Percentiles rank a stretch among this genome's conserved stretches.
Conservation (phyloP, 2,797 vertebrate species). For the Fistularia tabacaria region DNA sequence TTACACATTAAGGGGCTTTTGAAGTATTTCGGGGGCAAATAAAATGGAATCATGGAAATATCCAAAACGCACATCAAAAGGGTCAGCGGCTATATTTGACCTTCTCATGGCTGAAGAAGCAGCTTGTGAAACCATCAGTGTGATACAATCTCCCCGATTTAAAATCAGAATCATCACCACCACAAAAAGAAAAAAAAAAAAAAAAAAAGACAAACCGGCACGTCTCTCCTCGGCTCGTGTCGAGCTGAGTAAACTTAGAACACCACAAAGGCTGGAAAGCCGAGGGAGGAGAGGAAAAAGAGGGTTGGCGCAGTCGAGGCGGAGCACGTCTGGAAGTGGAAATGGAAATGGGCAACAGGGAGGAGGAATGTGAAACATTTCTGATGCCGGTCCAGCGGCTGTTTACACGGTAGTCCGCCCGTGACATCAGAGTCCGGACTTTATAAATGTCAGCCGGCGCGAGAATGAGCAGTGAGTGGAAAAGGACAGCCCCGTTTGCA, state of each 20-base stretch:
- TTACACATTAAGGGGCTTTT: background rate
- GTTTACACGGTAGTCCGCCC: constrained; percentile 76
- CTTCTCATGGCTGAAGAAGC: constrained; percentile 6
- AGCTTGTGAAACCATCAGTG: constrained; percentile 33
- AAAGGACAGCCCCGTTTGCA: constrained; percentile 54
- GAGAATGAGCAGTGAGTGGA: constrained; percentile 60
- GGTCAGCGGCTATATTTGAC: constrained; percentile 21
- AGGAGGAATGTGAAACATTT: constrained; percentile 82
- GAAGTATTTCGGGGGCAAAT: no score
- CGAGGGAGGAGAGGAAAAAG: constrained; percentile 45
- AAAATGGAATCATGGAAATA: constrained; percentile 21
- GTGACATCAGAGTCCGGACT: constrained; percentile 78
- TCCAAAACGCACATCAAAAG: constrained; percentile 12
- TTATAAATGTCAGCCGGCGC: constrained; percentile 74
- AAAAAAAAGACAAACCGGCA: no score
- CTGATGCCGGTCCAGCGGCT: constrained; percentile 67
- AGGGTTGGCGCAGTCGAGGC: constrained; percentile 26
- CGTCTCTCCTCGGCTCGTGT: constrained; percentile 42
- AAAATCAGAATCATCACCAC: constrained; percentile 31
- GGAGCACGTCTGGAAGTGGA: constrained; percentile 55
- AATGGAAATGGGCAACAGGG: constrained; percentile 70
- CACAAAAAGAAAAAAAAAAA: constrained; percentile 8
- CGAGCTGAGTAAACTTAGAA: constrained; percentile 56
- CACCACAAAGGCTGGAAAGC: constrained; percentile 50
- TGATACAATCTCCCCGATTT: constrained; percentile 28